Percentiles rank a stretch among this genome's conserved stretches.
phyloP scores from a whole-genome alignment of 37 sponge, comb jelly and placozoan species.

The Hexactinellida sp. region DNA sequence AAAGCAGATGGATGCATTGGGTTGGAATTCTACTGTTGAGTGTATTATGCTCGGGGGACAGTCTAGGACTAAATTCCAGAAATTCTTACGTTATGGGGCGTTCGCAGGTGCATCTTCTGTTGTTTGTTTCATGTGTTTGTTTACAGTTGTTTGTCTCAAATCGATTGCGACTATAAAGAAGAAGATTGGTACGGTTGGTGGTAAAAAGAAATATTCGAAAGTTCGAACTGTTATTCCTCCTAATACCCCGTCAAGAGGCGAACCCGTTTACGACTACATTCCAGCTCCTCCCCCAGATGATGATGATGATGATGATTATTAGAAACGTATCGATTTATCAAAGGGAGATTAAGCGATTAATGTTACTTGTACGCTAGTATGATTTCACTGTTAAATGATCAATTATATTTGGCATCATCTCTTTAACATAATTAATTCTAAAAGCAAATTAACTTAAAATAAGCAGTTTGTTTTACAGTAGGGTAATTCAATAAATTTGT shows the following conservation, averaged over 20 bases:
- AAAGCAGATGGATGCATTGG: neutral
- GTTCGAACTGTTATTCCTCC: neutral
- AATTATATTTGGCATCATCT: too few species aligned
- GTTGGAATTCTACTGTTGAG: neutral
- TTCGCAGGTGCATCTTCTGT: neutral
- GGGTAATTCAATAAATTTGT: too few species aligned
- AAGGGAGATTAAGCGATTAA: too few species aligned
- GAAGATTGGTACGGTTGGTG: neutral
- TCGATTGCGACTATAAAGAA: neutral
- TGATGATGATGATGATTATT: neutral
- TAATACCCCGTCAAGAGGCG: neutral
- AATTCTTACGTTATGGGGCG: neutral
- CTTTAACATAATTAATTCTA: too few species aligned
- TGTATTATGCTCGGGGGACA: neutral
- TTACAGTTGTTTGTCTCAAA: neutral
- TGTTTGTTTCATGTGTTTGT: neutral
- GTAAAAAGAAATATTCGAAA: neutral
- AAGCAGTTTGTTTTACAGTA: too few species aligned
- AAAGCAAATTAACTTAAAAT: too few species aligned
- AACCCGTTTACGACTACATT: neutral
- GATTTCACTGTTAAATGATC: too few species aligned
- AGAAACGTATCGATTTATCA: too few species aligned
- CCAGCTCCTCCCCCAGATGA: neutral
- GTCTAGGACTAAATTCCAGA: neutral
- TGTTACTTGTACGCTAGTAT: too few species aligned